These are phyloP conservation scores for Rhinogobius similis DNA, from an alignment of 2,113 vertebrate species.

Conservation along the genomic window DNA sequence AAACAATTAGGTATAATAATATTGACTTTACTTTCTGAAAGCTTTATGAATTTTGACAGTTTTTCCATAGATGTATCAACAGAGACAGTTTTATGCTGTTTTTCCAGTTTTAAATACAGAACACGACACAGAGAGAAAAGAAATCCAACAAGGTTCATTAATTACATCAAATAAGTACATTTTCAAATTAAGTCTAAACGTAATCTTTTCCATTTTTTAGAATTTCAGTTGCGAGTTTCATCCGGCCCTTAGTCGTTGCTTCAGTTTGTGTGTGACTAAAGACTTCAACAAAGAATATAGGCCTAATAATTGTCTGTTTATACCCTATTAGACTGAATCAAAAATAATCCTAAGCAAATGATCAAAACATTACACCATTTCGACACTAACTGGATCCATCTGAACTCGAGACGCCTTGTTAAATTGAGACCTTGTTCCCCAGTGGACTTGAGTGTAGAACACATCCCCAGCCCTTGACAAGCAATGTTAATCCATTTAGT, in stretches of 20 bases:
- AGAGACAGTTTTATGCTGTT: no score
- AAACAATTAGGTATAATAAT: no score
- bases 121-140: no score
- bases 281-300: constrained; percentile 26
- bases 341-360: constrained; percentile 30
- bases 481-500: constrained; percentile 82
- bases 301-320: constrained; percentile 46
- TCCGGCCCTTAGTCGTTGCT: no score
- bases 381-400: constrained; percentile 64
- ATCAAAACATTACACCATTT: constrained; percentile 65
- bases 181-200: no score
- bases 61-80: background rate
- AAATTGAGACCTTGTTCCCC: constrained; percentile 77
- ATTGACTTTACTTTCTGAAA: no score
- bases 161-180: no score
- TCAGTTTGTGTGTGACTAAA: background rate
- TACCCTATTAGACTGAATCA: constrained; percentile 50
- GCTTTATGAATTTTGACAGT: no score
- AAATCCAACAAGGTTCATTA: no score
- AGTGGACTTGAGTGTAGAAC: constrained; percentile 78
- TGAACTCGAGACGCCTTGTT: constrained; percentile 72
- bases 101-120: no score
- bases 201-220: no score
- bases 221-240: no score
- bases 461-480: constrained; percentile 78